These are phyloP conservation scores for Drosophila equinoxialis DNA, from an alignment of 1,140 invertebrate species.

Conservation along the genomic window DNA sequence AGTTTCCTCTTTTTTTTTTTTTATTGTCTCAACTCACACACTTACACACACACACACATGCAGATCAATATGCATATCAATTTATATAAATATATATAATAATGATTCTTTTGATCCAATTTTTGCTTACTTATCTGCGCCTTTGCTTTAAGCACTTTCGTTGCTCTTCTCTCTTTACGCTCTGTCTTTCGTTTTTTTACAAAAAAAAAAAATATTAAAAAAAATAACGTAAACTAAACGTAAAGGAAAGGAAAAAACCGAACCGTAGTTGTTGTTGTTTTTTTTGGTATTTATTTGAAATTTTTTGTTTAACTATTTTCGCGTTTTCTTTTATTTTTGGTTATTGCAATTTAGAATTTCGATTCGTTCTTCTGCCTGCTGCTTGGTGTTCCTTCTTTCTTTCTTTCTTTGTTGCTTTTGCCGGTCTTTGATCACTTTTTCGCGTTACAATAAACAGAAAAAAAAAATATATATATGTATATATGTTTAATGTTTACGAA, in stretches of 20 bases:
- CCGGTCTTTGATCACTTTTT: slow-evolving; percentile 41
- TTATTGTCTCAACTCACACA: not conserved
- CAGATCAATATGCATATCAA: slow-evolving; percentile 15
- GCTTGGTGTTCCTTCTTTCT: slow-evolving; percentile 37
- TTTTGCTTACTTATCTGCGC: slow-evolving; percentile 69
- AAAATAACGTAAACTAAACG: slow-evolving; percentile 60
- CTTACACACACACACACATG: slow-evolving; percentile 10
- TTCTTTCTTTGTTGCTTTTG: slow-evolving; percentile 30
- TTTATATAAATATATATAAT: slow-evolving; percentile 2
- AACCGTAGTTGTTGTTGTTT: not conserved
- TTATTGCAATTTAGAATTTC: slow-evolving; percentile 58
- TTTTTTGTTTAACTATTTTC: slow-evolving; percentile 30
- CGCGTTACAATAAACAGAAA: slow-evolving; percentile 42
- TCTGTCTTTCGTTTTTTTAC: slow-evolving; percentile 27
- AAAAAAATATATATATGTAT: slow-evolving; percentile 39
- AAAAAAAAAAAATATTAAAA: slow-evolving; percentile 55
- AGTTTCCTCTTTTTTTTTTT: not conserved
- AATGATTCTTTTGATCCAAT: slow-evolving; percentile 27
- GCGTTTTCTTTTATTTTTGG: slow-evolving; percentile 1
- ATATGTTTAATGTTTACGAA: slow-evolving; percentile 63
- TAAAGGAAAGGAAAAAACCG: slow-evolving; percentile 57
- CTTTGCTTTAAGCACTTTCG: slow-evolving; percentile 47
- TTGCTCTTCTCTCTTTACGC: slow-evolving; percentile 21
- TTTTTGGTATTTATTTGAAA: not conserved
- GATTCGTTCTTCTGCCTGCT: slow-evolving; percentile 49